phyloP scores from a whole-genome alignment of 2,797 vertebrate genomes.

The Petrocephalus schoutedeni region DNA sequence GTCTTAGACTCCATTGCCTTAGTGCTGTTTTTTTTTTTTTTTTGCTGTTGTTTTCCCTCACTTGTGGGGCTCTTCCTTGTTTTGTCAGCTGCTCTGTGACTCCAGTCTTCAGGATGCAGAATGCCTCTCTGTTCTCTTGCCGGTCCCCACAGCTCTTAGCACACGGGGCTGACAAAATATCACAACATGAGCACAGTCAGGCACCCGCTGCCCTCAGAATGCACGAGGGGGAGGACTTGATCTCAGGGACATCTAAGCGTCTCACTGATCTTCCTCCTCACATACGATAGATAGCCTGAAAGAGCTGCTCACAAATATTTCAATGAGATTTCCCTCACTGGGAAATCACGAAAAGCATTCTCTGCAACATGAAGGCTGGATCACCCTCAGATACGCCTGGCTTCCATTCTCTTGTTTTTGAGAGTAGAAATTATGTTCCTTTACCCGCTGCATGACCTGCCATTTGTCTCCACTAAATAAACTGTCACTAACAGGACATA shows the following conservation, averaged over 20 bases:
- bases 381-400: neutral
- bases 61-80: slow-evolving; percentile 26
- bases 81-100: slow-evolving; percentile 2
- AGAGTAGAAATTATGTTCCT: neutral
- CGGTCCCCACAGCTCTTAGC: neutral
- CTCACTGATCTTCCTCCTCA: neutral
- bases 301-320: neutral
- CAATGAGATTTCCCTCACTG: slow-evolving; percentile 4
- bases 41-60: slow-evolving; percentile 24
- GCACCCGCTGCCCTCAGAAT: neutral
- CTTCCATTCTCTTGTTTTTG: neutral
- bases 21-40: slow-evolving; percentile 25
- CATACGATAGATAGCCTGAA: neutral
- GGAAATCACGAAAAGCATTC: neutral
- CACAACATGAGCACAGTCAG: neutral
- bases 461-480: neutral
- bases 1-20: slow-evolving; percentile 49
- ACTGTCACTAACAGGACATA: neutral
- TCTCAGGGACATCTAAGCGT: neutral
- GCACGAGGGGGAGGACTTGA: neutral
- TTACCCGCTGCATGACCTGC: slow-evolving; percentile 4
- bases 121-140: neutral
- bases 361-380: slow-evolving; percentile 20
- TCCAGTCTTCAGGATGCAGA: slow-evolving; percentile 23
- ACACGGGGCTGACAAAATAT: neutral